Conservation (phyloP, 2,797 vertebrate species). For the Gastrophryne carolinensis region DNA sequence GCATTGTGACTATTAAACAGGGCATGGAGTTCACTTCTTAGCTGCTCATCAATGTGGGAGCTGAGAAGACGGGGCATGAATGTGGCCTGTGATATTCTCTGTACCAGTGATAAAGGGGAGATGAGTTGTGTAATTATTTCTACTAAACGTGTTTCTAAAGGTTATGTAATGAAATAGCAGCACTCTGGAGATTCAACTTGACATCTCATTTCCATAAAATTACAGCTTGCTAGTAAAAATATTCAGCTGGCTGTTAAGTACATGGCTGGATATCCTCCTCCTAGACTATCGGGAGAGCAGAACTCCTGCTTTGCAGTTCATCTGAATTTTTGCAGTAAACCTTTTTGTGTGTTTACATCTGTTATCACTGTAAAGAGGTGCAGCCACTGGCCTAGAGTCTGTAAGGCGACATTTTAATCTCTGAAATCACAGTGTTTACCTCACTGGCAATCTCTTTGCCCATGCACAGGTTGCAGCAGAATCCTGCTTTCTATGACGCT, state of each 20-base stretch:
- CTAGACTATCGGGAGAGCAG: too few relatives aligned
- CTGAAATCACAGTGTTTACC: too few relatives aligned
- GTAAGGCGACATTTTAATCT: too few relatives aligned
- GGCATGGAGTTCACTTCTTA: neutral
- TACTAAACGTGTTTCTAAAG: neutral
- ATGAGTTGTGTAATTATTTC: slow-evolving; percentile 9
- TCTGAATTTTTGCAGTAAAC: too few relatives aligned
- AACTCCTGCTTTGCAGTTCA: too few relatives aligned
- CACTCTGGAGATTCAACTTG: slow-evolving; percentile 9
- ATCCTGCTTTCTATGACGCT: too few relatives aligned
- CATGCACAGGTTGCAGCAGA: too few relatives aligned
- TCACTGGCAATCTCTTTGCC: too few relatives aligned
- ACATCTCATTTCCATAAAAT: slow-evolving; percentile 45
- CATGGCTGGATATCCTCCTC: slow-evolving; percentile 7
- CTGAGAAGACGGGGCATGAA: neutral
- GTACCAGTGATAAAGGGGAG: neutral
- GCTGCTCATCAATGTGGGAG: neutral
- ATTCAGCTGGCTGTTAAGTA: slow-evolving; percentile 1
- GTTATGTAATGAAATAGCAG: slow-evolving; percentile 24
- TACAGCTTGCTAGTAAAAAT: slow-evolving; percentile 15
- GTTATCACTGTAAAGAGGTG: too few relatives aligned
- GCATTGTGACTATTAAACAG: too few relatives aligned
- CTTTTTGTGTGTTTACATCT: too few relatives aligned
- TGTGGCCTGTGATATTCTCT: neutral
- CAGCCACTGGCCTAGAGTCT: too few relatives aligned